Conservation (phyloP, 2,797 vertebrate species). For the Otolemur crassicaudatus region DNA sequence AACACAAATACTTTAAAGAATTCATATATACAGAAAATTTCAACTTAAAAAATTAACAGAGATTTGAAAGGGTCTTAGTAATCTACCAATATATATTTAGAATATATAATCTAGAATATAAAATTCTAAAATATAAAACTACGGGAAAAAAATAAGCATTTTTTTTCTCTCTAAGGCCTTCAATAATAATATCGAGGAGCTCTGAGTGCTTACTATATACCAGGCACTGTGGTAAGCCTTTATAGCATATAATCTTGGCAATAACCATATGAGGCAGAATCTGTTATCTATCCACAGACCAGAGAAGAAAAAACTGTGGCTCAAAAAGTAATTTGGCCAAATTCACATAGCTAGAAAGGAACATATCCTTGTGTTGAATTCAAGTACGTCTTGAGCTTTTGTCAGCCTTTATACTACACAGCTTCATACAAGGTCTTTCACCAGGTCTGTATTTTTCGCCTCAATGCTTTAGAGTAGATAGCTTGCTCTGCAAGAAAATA, state of each 20-base stretch:
- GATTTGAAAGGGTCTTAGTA: not conserved
- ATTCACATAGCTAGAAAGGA: not conserved
- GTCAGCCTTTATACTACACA: not conserved
- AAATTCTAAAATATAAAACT: not conserved
- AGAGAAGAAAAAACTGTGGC: not conserved
- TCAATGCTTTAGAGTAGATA: not conserved
- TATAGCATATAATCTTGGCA: not conserved
- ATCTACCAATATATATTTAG: not conserved
- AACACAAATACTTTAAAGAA: slow-evolving; percentile 14
- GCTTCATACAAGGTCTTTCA: not conserved
- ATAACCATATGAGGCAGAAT: not conserved
- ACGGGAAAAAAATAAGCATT: not conserved
- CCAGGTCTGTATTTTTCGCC: not conserved
- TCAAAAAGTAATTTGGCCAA: slow-evolving; percentile 24
- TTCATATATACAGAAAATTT: not conserved
- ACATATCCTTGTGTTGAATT: not conserved
- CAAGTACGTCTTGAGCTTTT: not conserved
- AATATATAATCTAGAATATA: not conserved
- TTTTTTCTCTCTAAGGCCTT: slow-evolving; percentile 25
- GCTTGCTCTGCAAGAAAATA: slow-evolving; percentile 10
- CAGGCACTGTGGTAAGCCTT: not conserved
- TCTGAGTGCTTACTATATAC: not conserved
- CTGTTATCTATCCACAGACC: not conserved
- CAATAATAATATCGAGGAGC: not conserved
- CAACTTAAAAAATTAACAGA: not conserved